Evolutionary conservation across 2,113 vertebrate species (phyloP).

Genomic region (Phycodurus eques): DNA sequence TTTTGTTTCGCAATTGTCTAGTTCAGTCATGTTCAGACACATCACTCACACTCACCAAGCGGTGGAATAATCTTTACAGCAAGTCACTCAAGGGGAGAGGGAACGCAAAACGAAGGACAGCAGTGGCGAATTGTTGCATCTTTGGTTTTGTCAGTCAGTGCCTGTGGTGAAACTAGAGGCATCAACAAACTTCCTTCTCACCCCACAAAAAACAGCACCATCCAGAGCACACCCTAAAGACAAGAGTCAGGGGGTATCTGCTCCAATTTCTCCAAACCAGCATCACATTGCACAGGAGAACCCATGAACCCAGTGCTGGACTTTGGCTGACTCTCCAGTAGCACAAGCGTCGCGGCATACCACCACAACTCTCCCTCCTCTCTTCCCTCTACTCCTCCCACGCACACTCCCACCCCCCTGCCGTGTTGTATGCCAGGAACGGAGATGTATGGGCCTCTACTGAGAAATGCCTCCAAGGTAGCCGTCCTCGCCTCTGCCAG

Average conservation of each 20-base stretch:
- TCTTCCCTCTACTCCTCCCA: constrained; percentile 46
- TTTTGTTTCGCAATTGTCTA: background rate
- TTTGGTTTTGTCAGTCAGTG: constrained; percentile 32
- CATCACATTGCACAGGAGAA: constrained; percentile 64
- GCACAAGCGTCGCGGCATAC: constrained; percentile 50
- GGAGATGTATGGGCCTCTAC: constrained; percentile 69
- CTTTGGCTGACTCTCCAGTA: constrained; percentile 79
- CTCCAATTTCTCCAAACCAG: constrained; percentile 63
- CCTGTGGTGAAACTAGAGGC: constrained; percentile 18
- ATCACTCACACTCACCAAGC: background rate
- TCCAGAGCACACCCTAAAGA: constrained; percentile 30
- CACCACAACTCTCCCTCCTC: constrained; percentile 9
- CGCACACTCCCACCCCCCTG: constrained; percentile 38
- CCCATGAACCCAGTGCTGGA: constrained; percentile 73
- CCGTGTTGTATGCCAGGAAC: constrained; percentile 62
- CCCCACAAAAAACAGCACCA: background rate
- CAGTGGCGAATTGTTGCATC: constrained; percentile 39
- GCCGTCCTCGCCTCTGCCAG: constrained; percentile 67
- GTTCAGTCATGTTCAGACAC: background rate
- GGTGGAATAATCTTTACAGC: constrained; percentile 12
- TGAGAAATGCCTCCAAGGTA: constrained; percentile 72
- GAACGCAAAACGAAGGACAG: constrained; percentile 27
- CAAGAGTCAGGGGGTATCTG: constrained; percentile 69
- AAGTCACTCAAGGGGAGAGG: constrained; percentile 39
- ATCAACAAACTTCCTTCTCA: constrained; percentile 1